Evolutionary conservation across 2,888 invertebrate species (phyloP), one percentile per base, ranked within the genome.

Genomic region (Epistrophe grossulariae): DNA sequence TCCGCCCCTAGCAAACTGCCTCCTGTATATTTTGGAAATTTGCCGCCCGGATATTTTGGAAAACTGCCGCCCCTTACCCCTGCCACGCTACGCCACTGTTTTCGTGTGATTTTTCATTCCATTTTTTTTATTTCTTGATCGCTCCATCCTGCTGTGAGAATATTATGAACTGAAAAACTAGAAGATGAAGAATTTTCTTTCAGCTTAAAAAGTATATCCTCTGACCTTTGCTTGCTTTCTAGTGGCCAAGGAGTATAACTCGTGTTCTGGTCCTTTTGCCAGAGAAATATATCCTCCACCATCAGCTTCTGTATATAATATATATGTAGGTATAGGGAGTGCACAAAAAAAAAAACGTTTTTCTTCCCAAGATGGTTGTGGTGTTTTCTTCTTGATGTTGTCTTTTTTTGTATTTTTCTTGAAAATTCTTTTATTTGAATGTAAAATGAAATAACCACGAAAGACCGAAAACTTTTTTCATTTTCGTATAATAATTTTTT

Each of bases 91-190:
- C n/a, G n/a, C n/a, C n/a, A n/a, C n/a, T n/a, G n/a, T n/a, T n/a
- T 66, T 45, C 66, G 31, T 45, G 48, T 28, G 66, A 66, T 66
- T 66, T 66, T 66, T 66, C 45, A 45, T 48, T 66, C n/a, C 4
- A 28, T n/a, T 64, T 19, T 64, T 40, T 40, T 28, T 40, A 10
- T 28, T n/a, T n/a, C n/a, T n/a, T n/a, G n/a, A n/a, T 38, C 40
- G 19, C 8, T 60, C 1, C 38, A 13, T 60, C 13, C 7, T 38
- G 11, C 17, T 40, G 60, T 40, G 40, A 38, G 60, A 60, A 60
- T 40, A 60, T 60, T 60, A 40, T 60, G 40, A 40, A 24, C 24
- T 60, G 15, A 24, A 40, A 60, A 60, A 60, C 38, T 60, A 17
- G 13, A 60, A 60, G 60, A 48, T 17, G 48, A 66, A 48, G 35